Conservation (phyloP, 2,113 vertebrate genomes). For the Empidonax alnorum region DNA sequence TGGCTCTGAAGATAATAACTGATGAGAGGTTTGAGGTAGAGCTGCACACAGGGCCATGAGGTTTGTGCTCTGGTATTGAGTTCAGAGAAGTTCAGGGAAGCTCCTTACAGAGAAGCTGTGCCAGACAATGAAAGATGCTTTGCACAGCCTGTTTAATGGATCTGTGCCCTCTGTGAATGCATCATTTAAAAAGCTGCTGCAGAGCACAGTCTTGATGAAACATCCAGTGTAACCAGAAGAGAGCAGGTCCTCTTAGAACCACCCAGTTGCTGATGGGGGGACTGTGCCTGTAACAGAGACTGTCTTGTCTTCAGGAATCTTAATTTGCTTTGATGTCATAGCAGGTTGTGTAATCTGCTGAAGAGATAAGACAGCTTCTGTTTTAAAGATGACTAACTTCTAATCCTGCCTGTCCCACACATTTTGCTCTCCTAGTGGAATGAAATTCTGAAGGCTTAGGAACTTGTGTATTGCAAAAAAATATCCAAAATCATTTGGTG, state of each 20-base stretch:
- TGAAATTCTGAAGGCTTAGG: background rate
- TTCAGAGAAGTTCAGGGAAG: background rate
- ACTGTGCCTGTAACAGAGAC: background rate
- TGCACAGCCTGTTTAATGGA: background rate
- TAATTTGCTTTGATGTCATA: constrained; percentile 28
- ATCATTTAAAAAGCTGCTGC: background rate
- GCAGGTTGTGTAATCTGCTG: constrained; percentile 32
- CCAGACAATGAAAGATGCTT: background rate
- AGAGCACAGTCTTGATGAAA: background rate
- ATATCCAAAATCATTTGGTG: background rate
- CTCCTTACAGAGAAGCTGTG: background rate
- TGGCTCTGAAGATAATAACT: background rate
- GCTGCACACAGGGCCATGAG: background rate
- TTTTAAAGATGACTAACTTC: background rate
- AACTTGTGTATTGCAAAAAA: constrained; percentile 4
- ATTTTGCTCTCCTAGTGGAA: background rate
- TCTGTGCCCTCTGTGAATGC: background rate
- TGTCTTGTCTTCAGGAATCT: constrained; percentile 10
- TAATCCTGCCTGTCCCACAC: background rate
- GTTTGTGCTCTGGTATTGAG: background rate
- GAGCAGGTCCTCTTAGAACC: background rate
- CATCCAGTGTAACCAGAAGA: background rate
- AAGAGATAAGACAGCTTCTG: constrained; percentile 39
- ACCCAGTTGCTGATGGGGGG: background rate
- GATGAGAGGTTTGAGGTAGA: background rate